A percentile compares a stretch with the other conserved stretches of the same genome.
Evolutionary conservation across 2,113 vertebrate genomes (phyloP).

Genomic region (Paraplagusia blochii): DNA sequence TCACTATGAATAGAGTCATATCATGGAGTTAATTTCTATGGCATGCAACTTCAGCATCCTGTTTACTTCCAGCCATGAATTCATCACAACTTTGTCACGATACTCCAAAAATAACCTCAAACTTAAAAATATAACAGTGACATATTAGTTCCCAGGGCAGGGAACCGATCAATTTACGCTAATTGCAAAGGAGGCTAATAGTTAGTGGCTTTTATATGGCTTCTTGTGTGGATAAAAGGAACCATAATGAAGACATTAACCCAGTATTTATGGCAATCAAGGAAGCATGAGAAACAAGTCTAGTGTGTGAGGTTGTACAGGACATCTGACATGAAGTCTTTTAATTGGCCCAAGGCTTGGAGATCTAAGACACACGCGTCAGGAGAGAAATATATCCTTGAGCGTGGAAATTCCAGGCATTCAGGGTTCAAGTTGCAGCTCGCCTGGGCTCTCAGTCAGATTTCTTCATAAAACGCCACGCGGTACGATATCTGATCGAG

Average conservation of each 20-base stretch:
- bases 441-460: constrained; percentile 70
- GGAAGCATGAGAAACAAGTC: constrained; percentile 49
- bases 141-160: constrained; percentile 42
- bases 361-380: constrained; percentile 64
- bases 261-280: constrained; percentile 58
- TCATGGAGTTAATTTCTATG: not conserved
- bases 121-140: constrained; percentile 31
- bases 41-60: constrained; percentile 35
- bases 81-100: constrained; percentile 25
- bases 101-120: constrained; percentile 31
- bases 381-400: constrained; percentile 67
- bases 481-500: constrained; percentile 65
- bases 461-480: constrained; percentile 70
- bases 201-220: constrained; percentile 59
- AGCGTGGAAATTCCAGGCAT: constrained; percentile 88
- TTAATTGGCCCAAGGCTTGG: constrained; percentile 54
- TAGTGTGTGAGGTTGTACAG: constrained; percentile 43
- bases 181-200: constrained; percentile 56
- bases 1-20: not conserved
- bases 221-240: constrained; percentile 48
- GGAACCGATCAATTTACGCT: constrained; percentile 53
- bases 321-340: constrained; percentile 55
- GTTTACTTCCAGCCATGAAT: constrained; percentile 13
- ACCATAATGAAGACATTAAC: constrained; percentile 60
- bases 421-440: constrained; percentile 84